Percentiles rank a stretch among this genome's conserved stretches.
phyloP scores from a whole-genome alignment of 92 coral and sea anemone genomes.

The Phenganax subtilis region DNA sequence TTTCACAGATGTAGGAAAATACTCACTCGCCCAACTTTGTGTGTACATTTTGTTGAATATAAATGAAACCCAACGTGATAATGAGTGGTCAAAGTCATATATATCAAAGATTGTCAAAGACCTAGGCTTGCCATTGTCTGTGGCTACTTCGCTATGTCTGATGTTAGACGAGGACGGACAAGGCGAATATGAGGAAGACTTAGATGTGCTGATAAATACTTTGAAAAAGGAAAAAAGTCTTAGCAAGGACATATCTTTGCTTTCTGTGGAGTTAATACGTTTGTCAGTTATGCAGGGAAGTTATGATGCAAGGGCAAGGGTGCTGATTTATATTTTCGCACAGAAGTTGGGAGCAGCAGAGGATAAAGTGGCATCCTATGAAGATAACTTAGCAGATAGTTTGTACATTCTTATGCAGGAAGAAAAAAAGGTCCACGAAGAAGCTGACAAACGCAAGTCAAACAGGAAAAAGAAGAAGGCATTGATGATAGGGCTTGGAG shows the following conservation, averaged over 20 bases:
- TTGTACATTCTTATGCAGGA: constrained; percentile 9
- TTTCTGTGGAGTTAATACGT: constrained; percentile 18
- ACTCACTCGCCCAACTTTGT: constrained; percentile 33
- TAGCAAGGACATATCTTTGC: background rate
- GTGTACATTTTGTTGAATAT: constrained; percentile 22
- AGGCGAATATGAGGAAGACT: constrained; percentile 6
- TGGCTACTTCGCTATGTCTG: constrained; percentile 20
- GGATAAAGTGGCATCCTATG: constrained; percentile 42
- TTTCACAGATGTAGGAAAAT: constrained; percentile 36
- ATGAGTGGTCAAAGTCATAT: constrained; percentile 18
- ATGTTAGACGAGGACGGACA: constrained; percentile 16
- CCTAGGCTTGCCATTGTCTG: constrained; percentile 25
- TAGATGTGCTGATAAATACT: constrained; percentile 6
- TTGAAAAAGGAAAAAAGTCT: constrained; percentile 19
- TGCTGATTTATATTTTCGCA: constrained; percentile 51
- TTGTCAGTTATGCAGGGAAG: constrained; percentile 41
- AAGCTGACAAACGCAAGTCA: constrained; percentile 38
- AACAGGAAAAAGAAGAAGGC: constrained; percentile 45
- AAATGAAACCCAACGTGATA: constrained; percentile 19
- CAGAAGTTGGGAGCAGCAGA: constrained; percentile 41
- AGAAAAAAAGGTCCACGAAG: constrained; percentile 6
- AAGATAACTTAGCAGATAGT: constrained; percentile 47
- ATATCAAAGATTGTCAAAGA: constrained; percentile 29
- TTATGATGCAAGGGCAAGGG: constrained; percentile 67
- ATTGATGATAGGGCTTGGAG: constrained; percentile 71